Evolutionary conservation across 1,140 invertebrate genomes (phyloP).

Genomic region (Venturia canescens): DNA sequence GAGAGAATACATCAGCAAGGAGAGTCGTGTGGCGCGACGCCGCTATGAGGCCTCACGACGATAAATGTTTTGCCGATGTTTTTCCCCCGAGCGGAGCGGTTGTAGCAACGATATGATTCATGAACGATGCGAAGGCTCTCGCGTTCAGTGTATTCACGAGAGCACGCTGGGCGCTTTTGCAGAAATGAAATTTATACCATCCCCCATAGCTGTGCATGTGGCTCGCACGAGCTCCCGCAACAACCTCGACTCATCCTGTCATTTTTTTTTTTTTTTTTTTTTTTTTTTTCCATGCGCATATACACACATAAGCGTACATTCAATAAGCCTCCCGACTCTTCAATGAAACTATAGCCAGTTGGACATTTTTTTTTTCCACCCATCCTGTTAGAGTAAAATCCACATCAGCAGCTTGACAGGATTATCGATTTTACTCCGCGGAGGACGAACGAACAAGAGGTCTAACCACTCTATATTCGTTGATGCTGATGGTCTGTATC

Average conservation of each 20-base stretch:
- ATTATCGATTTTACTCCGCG: conserved; percentile 29
- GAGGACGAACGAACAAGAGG: not conserved
- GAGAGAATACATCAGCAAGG: not conserved
- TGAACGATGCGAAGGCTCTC: conserved; percentile 27
- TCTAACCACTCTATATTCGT: not conserved
- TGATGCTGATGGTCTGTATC: conserved; percentile 36
- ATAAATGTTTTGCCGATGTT: conserved; percentile 51
- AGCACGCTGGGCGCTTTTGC: conserved; percentile 26
- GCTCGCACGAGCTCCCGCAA: conserved; percentile 8
- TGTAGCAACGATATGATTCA: conserved; percentile 51
- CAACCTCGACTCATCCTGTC: not conserved
- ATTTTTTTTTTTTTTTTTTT: conserved; percentile 22
- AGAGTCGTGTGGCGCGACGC: conserved; percentile 34
- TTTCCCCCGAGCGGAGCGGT: conserved; percentile 26
- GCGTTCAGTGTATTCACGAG: conserved; percentile 8
- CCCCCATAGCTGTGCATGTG: conserved; percentile 1
- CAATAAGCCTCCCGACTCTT: conserved; percentile 7
- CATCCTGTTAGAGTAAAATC: conserved; percentile 30
- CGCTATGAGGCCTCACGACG: conserved; percentile 37
- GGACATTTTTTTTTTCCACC: not conserved
- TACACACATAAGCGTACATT: not conserved
- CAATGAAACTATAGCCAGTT: not conserved
- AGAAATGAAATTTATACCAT: conserved; percentile 41
- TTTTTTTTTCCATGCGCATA: not conserved
- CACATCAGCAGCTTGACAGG: conserved; percentile 24